These are phyloP conservation scores for Oncorhynchus nerka DNA, from an alignment of 2,113 vertebrate species.

Conservation along the genomic window DNA sequence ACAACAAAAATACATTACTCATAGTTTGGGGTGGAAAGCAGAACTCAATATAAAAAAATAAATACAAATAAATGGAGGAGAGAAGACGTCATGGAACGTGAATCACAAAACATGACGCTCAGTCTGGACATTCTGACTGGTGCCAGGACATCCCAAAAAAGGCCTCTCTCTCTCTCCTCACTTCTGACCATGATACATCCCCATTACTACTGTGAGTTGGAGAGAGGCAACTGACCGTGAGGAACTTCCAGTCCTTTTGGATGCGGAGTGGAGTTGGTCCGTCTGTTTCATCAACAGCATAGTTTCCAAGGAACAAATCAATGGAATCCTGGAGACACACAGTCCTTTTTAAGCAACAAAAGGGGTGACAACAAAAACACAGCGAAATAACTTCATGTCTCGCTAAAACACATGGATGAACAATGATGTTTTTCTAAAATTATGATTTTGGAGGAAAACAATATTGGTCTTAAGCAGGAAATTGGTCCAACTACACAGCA, in stretches of 20 bases:
- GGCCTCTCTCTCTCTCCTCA: background rate
- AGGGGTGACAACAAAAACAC: too few species aligned
- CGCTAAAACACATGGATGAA: too few species aligned
- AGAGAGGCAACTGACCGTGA: conserved; percentile 85
- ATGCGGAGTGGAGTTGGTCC: conserved; percentile 82
- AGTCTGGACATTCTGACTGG: background rate
- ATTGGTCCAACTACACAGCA: too few species aligned
- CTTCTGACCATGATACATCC: background rate
- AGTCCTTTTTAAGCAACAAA: too few species aligned
- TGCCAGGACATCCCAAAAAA: background rate
- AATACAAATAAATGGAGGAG: too few species aligned
- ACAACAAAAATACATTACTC: conserved; percentile 3
- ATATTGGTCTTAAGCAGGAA: too few species aligned
- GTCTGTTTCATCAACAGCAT: conserved; percentile 90
- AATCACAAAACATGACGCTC: too few species aligned
- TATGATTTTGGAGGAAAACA: too few species aligned
- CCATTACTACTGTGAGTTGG: conserved; percentile 83
- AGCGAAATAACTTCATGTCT: too few species aligned
- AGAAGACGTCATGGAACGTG: too few species aligned
- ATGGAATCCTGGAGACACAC: conserved; percentile 84
- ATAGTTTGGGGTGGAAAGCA: too few species aligned
- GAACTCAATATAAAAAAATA: background rate
- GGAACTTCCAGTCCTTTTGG: conserved; percentile 94
- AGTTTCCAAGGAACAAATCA: conserved; percentile 96
- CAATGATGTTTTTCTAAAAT: too few species aligned